These are phyloP conservation scores for Keiferia lycopersicella DNA, from an alignment of 2,888 invertebrate genomes.

Conservation along the genomic window DNA sequence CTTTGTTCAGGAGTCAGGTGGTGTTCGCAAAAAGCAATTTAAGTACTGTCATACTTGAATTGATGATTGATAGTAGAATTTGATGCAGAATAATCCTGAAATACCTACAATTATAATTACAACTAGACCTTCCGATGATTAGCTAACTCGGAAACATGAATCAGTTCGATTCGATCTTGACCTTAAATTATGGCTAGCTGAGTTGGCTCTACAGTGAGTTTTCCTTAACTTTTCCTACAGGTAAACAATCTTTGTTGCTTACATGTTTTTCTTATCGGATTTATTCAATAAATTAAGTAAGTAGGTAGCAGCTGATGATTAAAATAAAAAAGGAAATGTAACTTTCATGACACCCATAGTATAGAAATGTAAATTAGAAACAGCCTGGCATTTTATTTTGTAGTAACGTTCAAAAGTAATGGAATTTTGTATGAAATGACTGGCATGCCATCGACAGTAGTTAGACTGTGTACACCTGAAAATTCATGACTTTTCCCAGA, in stretches of 20 bases:
- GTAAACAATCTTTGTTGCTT: not conserved
- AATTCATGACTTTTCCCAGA: conserved; percentile 1
- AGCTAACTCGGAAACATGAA: conserved; percentile 1
- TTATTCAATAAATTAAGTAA: too few species aligned
- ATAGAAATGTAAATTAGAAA: not conserved
- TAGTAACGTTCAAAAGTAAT: not conserved
- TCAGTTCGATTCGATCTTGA: not conserved
- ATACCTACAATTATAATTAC: too few species aligned
- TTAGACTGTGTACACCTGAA: not conserved
- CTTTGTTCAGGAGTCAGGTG: too few species aligned
- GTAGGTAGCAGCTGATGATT: too few species aligned
- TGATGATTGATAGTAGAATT: too few species aligned
- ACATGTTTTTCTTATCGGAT: too few species aligned
- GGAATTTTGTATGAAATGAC: not conserved
- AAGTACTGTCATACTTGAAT: too few species aligned
- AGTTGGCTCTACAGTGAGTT: not conserved
- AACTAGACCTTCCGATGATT: not conserved
- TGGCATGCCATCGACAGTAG: not conserved
- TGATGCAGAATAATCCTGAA: too few species aligned
- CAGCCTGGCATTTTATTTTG: not conserved
- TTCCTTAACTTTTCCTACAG: conserved; percentile 6
- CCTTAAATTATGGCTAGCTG: not conserved
- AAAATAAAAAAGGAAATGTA: too few species aligned
- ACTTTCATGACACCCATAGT: too few species aligned
- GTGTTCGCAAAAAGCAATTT: too few species aligned